Evolutionary conservation across 64 coral and sea anemone species (phyloP).

Genomic region (Anthopleura sola): DNA sequence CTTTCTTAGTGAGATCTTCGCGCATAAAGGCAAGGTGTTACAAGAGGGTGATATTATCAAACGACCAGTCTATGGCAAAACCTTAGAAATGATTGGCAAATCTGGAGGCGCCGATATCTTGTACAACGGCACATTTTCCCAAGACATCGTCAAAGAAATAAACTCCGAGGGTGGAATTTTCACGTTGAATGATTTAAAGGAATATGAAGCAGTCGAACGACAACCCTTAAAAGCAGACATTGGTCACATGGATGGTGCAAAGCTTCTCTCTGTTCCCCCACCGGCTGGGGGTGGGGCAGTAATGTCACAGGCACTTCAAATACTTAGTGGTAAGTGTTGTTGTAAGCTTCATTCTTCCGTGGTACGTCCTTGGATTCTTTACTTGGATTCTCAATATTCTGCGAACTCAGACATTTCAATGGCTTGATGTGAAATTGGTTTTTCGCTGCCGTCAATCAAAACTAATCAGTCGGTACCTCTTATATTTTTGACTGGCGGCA

Average conservation of each 20-base stretch:
- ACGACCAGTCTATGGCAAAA: slow-evolving; percentile 43
- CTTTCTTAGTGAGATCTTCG: slow-evolving; percentile 36
- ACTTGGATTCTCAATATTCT: no score
- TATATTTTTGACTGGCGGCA: no score
- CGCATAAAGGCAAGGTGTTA: slow-evolving; percentile 38
- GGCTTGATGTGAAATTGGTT: no score
- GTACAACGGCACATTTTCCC: slow-evolving; percentile 21
- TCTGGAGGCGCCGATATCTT: slow-evolving; percentile 60
- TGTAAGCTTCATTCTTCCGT: not conserved
- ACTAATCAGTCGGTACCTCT: no score
- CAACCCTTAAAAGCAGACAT: slow-evolving; percentile 41
- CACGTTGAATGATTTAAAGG: slow-evolving; percentile 28
- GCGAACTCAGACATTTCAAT: no score
- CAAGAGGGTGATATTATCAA: slow-evolving; percentile 34
- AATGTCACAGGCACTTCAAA: slow-evolving; percentile 42
- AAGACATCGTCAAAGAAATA: slow-evolving; percentile 36
- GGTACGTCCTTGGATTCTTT: no score
- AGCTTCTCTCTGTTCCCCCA: slow-evolving; percentile 45
- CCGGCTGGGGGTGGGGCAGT: slow-evolving; percentile 58
- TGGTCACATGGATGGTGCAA: slow-evolving; percentile 38
- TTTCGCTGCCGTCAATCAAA: no score
- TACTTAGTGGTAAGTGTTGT: slow-evolving; percentile 33
- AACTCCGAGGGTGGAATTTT: slow-evolving; percentile 40
- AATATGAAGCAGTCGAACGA: slow-evolving; percentile 31
- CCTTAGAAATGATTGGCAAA: slow-evolving; percentile 40